A percentile compares a stretch with the other conserved stretches of the same genome.
phyloP scores from a whole-genome alignment of 1,140 invertebrate species.

The Cepaea nemoralis region DNA sequence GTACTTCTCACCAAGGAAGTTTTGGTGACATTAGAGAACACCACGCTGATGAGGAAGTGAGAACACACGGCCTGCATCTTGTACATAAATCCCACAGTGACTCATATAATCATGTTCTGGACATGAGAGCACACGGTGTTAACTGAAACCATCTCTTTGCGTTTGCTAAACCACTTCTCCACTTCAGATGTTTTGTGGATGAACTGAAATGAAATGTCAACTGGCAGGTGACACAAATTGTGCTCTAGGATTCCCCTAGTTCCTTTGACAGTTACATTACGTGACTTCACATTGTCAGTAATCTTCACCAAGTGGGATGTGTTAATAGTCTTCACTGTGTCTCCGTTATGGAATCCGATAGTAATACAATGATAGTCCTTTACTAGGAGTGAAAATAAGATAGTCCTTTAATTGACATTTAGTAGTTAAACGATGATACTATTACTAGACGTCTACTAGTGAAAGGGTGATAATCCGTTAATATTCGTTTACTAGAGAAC shows the following conservation, averaged over 20 bases:
- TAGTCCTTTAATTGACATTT: no score
- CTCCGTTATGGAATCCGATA: no score
- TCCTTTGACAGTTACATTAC: slow-evolving; percentile 93
- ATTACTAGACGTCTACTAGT: no score
- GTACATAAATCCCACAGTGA: slow-evolving; percentile 92
- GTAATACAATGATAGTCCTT: no score
- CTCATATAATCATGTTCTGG: slow-evolving; percentile 97
- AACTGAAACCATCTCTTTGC: slow-evolving; percentile 97
- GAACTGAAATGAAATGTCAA: slow-evolving; percentile 84
- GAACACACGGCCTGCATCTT: slow-evolving; percentile 99
- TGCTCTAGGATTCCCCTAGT: slow-evolving; percentile 90
- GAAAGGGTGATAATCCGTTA: no score
- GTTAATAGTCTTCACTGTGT: neutral
- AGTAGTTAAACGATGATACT: no score
- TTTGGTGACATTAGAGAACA: slow-evolving; percentile 88
- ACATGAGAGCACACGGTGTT: slow-evolving; percentile 98
- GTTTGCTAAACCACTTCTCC: slow-evolving; percentile 99
- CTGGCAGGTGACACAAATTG: slow-evolving; percentile 93
- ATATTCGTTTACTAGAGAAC: no score
- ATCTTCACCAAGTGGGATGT: slow-evolving; percentile 6
- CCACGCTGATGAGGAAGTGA: slow-evolving; percentile 99
- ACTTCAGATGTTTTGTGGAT: slow-evolving; percentile 76
- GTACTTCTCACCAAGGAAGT: slow-evolving; percentile 99
- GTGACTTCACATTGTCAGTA: slow-evolving; percentile 81
- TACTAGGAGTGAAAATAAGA: no score